Conservation (phyloP, 2,113 vertebrate genomes). For the Siniperca knerii region DNA sequence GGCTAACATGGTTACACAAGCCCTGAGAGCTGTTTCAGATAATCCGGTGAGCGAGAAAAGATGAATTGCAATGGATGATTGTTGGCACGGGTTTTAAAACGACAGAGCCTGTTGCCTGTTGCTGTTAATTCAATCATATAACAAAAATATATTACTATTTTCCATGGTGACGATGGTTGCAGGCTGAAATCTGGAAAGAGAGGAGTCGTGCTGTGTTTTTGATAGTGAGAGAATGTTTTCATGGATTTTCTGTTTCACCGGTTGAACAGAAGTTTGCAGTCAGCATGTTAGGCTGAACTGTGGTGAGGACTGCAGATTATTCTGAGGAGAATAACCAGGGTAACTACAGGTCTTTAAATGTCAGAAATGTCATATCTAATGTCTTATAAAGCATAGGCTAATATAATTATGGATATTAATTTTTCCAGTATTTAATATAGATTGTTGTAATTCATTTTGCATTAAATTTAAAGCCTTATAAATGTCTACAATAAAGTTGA, state of each 20-base stretch:
- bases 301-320: neutral
- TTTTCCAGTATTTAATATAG: neutral
- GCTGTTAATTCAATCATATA: slow-evolving; percentile 55
- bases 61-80: slow-evolving; percentile 58
- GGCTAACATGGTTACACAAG: slow-evolving; percentile 67
- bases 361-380: neutral
- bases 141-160: slow-evolving; percentile 37
- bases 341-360: neutral
- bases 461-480: neutral
- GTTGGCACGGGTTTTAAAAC: slow-evolving; percentile 49
- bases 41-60: slow-evolving; percentile 65
- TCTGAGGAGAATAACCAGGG: neutral
- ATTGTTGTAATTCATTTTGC: neutral
- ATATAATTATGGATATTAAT: neutral
- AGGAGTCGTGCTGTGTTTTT: slow-evolving; percentile 14
- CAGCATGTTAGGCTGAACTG: neutral
- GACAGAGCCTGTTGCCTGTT: slow-evolving; percentile 37
- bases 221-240: slow-evolving; percentile 11
- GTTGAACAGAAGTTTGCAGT: neutral
- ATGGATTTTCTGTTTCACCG: slow-evolving; percentile 5
- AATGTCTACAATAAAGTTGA: neutral
- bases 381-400: neutral
- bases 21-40: slow-evolving; percentile 62
- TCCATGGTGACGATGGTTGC: slow-evolving; percentile 8
- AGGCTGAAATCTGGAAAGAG: slow-evolving; percentile 18